These are phyloP conservation scores for Mus spretus DNA, from an alignment of 2,797 vertebrate genomes.

Conservation along the genomic window DNA sequence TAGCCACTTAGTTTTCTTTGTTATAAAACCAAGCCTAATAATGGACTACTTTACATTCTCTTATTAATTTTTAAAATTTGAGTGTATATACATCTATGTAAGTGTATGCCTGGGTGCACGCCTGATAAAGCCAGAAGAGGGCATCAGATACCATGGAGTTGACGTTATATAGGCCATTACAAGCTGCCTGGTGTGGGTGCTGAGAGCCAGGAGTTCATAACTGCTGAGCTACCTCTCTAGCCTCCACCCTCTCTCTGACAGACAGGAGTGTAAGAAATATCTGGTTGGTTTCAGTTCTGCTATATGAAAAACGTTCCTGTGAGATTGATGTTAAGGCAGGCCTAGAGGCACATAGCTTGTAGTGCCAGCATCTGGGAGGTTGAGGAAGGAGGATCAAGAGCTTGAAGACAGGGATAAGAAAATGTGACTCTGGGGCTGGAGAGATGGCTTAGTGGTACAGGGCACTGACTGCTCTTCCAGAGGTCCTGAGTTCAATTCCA, in stretches of 20 bases:
- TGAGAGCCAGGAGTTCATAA: not conserved
- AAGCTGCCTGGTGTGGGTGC: not conserved
- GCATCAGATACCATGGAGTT: not conserved
- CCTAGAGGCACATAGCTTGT: not conserved
- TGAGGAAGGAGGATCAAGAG: not conserved
- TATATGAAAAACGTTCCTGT: conserved; percentile 24
- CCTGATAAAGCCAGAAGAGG: not conserved
- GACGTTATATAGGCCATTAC: not conserved
- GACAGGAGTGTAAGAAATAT: conserved; percentile 14
- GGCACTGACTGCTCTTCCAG: too few relatives aligned
- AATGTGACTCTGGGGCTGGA: not conserved
- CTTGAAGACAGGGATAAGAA: not conserved
- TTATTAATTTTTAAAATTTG: not conserved
- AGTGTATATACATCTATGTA: not conserved
- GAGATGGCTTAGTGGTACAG: too few relatives aligned
- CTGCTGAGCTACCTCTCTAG: not conserved
- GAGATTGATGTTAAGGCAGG: not conserved
- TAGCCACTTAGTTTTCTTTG: not conserved
- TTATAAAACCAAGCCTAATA: not conserved
- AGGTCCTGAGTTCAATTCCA: too few relatives aligned
- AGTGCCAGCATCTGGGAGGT: not conserved
- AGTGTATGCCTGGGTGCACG: not conserved
- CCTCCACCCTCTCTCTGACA: not conserved
- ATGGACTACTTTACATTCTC: not conserved
- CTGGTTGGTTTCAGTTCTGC: conserved; percentile 15